Conservation (phyloP, 2,113 vertebrate genomes). For the Pachycephala philippinensis region DNA sequence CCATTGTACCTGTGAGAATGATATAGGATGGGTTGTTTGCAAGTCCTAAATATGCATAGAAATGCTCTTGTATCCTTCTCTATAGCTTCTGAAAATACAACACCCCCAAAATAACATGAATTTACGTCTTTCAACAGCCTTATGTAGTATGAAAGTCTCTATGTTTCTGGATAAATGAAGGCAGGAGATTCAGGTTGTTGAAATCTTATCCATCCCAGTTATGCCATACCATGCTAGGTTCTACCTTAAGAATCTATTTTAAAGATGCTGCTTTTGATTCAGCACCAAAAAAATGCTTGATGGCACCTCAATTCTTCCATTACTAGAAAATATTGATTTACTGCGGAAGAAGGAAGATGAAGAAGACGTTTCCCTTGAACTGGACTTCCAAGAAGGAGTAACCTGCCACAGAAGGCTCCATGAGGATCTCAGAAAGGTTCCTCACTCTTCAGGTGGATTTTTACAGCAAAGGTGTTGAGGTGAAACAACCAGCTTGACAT, state of each 20-base stretch:
- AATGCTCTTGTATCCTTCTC: neutral
- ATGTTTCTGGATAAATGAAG: neutral
- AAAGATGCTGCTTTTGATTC: neutral
- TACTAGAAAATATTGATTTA: neutral
- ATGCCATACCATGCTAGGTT: neutral
- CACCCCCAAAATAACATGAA: neutral
- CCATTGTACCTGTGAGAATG: neutral
- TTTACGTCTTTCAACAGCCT: neutral
- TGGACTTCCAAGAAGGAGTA: neutral
- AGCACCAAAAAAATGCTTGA: neutral
- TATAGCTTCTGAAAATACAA: neutral
- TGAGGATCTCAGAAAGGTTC: neutral
- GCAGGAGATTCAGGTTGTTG: neutral
- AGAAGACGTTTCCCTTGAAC: neutral
- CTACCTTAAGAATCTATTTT: neutral
- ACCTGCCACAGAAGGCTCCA: neutral
- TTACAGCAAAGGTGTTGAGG: neutral
- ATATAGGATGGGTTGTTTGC: neutral
- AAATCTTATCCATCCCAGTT: neutral
- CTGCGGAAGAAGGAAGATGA: neutral
- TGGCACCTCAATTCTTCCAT: neutral
- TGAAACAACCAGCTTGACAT: neutral
- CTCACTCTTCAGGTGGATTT: neutral
- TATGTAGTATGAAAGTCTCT: neutral
- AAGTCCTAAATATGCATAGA: neutral